Evolutionary conservation across 1,140 invertebrate genomes (phyloP), one percentile per base, ranked within the genome.

Genomic region (Mamestra configurata): DNA sequence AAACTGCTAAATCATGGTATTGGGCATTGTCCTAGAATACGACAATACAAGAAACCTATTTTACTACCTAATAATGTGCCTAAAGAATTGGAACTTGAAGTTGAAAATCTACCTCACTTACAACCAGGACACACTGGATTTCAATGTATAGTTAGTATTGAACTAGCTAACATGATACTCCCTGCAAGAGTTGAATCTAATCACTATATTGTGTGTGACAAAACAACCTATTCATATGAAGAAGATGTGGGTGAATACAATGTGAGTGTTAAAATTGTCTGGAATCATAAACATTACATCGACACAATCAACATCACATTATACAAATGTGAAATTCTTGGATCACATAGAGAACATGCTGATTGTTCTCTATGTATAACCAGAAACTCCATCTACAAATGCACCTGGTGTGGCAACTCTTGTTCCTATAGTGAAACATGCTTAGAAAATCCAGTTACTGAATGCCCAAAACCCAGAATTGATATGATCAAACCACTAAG

Each of bases 361-460:
- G 99, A 99, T 91, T 99, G 99, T 93, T 99, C 98, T 15, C 95
- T 99, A 24, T 99, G 99, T 92, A 97, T 99, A 18, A 99, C 98
- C 0, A 96, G 98, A 43, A 97, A 98, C 91, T 95, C 97, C 10
- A 97, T 98, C 86, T 99, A 98, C 90, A 97, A 98, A 66, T 99
- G 99, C 89, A 97, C 97, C 22, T 99, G 98, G 98, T 99, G 98
- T 95, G 96, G 96, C 6, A 98, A 97, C 86, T 97, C 97, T 22
- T 99, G 99, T 94, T 97, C 97, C 31, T 99, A 98, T 88, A 96
- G 96, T 80, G 97, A 98, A 84, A 97, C 97, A 8, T 99, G 98
- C 89, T 92, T 96, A 55, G 96, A 97, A 81, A 95, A 95, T 11
- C 96, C 97, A 27, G 96, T 97, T 24, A 97, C 96, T 43, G 98